Base-by-base conservation (phyloP, 2,797 vertebrate genomes). In the Harpagifer antarcticus region DNA sequence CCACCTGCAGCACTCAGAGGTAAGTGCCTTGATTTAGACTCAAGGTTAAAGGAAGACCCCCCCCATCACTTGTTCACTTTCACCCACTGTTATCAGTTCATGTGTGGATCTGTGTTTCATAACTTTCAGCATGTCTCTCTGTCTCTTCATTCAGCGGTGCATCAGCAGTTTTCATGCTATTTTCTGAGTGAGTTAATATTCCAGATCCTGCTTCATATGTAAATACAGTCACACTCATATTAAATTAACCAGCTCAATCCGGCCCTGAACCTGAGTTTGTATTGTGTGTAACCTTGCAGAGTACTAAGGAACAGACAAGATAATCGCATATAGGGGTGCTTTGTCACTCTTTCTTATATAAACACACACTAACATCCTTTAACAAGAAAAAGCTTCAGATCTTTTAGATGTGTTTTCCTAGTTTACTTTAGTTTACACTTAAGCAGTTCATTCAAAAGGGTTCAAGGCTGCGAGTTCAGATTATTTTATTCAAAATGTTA, bases 141-240 rank as follows among this genome's bases (percentile, higher is more conserved):
- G 44, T 81, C 72, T 83, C 49, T 47, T 33, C 31, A 23, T 71
- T 64, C 70, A 44, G 33, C 2, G 12, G 37, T 45, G 75, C 81
- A 71, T 90, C 86, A 88, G 81, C 85, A 79, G 2, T 58, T 85
- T 72, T 53, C 7, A 17, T 49, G 52, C 49, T 31, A 60, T 14
- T n/a, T 78, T 53, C 53, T 64, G 17, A 71, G 42, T 40, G 48
- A 17, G 54, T 68, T 68, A 69, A 71, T 9, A 71, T 68, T 79
- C 61, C 43, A 17, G 57, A 15, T 59, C 7, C 55, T 62, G 55
- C 58, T 72, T 78, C 67, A 54, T 63, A 76, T 45, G 64, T 72
- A 69, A 56, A 82, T 53, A 68, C 27, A 19, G 15, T 49, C 56
- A 57, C 61, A 16, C 66, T 74, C 17, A 10, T 31, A 49, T 81